These are phyloP conservation scores for Thalpophila matura DNA, from an alignment of 2,888 invertebrate genomes.

Conservation along the genomic window DNA sequence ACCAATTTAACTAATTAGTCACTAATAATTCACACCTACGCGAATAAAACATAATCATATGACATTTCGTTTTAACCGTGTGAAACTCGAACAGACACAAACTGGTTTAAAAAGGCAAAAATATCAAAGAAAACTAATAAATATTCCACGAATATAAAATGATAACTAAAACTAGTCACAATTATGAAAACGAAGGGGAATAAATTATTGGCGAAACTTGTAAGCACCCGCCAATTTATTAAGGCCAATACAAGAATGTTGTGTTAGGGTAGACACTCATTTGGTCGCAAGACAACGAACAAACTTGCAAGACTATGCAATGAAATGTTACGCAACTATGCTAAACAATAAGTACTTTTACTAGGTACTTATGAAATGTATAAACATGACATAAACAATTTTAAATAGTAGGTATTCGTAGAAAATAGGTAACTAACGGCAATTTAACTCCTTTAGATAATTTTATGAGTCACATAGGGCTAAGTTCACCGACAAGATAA, in stretches of 20 bases:
- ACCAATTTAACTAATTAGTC: slow-evolving; percentile 55
- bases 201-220: slow-evolving; percentile 67
- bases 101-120: slow-evolving; percentile 40
- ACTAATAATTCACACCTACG: slow-evolving; percentile 51
- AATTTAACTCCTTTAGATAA: no score
- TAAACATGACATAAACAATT: no score
- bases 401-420: no score
- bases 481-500: no score
- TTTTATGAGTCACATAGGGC: no score
- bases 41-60: slow-evolving; percentile 36
- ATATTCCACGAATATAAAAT: slow-evolving; percentile 40
- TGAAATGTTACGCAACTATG: background rate
- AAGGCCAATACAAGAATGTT: slow-evolving; percentile 65
- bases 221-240: slow-evolving; percentile 74
- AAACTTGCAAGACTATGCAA: slow-evolving; percentile 4
- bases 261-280: slow-evolving; percentile 44
- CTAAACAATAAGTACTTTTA: no score
- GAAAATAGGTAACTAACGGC: no score
- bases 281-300: background rate
- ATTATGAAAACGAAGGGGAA: slow-evolving; percentile 60
- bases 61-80: slow-evolving; percentile 39
- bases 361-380: no score
- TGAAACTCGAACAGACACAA: slow-evolving; percentile 28
- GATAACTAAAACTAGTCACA: slow-evolving; percentile 59
- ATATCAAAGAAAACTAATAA: slow-evolving; percentile 36